A percentile compares a stretch with the other conserved stretches of the same genome.
Conservation (phyloP, 2,888 invertebrate species). For the Spodoptera littoralis region DNA sequence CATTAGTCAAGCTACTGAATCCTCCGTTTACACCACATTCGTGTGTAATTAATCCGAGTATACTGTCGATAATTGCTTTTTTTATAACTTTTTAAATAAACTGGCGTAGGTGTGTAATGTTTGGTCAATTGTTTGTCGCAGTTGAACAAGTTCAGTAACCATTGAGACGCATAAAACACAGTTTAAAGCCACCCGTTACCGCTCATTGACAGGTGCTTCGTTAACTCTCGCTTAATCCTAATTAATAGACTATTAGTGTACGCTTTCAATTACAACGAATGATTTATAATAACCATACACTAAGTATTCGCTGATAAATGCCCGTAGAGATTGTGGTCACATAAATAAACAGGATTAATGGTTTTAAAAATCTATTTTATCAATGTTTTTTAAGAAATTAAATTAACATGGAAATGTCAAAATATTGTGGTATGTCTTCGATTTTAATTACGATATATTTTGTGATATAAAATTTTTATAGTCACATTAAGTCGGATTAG, state of each 20-base stretch:
- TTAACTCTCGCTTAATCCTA: constrained; percentile 82
- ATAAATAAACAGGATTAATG: constrained; percentile 67
- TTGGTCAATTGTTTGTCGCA: constrained; percentile 53
- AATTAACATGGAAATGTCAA: constrained; percentile 41
- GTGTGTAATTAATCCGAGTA: constrained; percentile 45
- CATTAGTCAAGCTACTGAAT: constrained; percentile 53
- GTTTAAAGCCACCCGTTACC: constrained; percentile 65
- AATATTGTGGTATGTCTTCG: constrained; percentile 33
- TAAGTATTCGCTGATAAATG: constrained; percentile 73
- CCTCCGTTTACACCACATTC: constrained; percentile 44
- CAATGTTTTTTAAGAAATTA: constrained; percentile 38
- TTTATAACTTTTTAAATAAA: constrained; percentile 37
- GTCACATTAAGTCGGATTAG: constrained; percentile 20
- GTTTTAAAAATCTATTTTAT: constrained; percentile 53
- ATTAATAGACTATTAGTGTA: constrained; percentile 85
- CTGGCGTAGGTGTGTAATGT: constrained; percentile 27
- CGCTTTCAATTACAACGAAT: constrained; percentile 84
- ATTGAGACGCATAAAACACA: constrained; percentile 52
- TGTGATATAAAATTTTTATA: constrained; percentile 40
- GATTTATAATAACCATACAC: constrained; percentile 74
- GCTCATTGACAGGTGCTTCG: constrained; percentile 75
- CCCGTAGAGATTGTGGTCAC: constrained; percentile 68
- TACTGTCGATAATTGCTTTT: constrained; percentile 32
- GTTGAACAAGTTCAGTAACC: constrained; percentile 50
- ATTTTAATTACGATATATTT: constrained; percentile 40